Evolutionary conservation across 2,113 vertebrate genomes (phyloP), one percentile per base, ranked within the genome.

Genomic region (Delphinapterus leucas): DNA sequence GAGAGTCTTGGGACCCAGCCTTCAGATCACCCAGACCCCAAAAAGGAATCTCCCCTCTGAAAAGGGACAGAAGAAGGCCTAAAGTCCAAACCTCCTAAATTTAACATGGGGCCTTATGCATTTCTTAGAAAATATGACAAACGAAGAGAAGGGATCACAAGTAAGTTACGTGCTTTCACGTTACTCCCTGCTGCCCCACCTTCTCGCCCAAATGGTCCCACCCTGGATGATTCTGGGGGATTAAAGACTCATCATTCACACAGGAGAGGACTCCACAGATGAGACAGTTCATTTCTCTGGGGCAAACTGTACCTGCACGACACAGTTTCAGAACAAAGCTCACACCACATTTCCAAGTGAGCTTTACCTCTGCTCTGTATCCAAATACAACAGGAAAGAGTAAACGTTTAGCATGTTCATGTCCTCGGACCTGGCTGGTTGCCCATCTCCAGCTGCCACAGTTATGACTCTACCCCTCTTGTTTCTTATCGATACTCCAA

Each of bases 211-310:
- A 61, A n/a, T 20, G 38, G 53, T 93, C n/a, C 18, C 63, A 38
- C 36, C 77, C 93, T 96, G 93, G 25, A 70, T 55, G 65, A 70
- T n/a, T 94, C 93, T 36, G n/a, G 53, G 28, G 53, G n/a, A 80
- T 12, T n/a, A 44, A 93, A 44, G 0, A 60, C 74, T 93, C 74
- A n/a, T 90, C 81, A 53, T 87, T 93, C 95, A 79, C 11, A n/a
- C 13, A 33, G 38, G 60, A 1, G 33, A 10, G 5, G 74, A 68
- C 68, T 79, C 36, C n/a, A 76, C 1, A 81, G 79, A 97, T 47
- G 12, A 95, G 6, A 28, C 38, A 83, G 28, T 17, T 44, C 36
- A 77, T 77, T 67, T 74, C 97, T 28, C 33, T 21, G 41, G 23
- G 31, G 58, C n/a, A 58, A 28, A 21, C 13, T 53, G 83, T 17